phyloP scores from a whole-genome alignment of 2,113 vertebrate genomes.

The Pedetes capensis region DNA sequence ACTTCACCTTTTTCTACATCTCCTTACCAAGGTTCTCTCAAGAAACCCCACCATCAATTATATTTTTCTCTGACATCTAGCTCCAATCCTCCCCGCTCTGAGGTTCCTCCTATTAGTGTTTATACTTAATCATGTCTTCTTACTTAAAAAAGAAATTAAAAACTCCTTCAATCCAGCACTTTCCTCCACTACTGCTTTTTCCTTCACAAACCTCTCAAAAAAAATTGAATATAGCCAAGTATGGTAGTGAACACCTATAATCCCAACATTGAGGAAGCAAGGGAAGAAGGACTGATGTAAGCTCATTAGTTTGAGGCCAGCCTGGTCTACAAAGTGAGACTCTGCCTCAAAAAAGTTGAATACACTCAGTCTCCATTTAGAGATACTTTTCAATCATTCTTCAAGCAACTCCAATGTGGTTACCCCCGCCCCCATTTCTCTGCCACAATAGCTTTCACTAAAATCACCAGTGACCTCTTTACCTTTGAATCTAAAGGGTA shows the following conservation, averaged over 20 bases:
- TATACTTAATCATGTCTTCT: neutral
- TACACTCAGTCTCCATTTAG: neutral
- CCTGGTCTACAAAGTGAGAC: no score
- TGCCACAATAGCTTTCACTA: neutral
- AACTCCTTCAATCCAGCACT: neutral
- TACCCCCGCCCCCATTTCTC: neutral
- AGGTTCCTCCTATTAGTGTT: neutral
- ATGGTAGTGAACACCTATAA: no score
- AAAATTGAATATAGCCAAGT: no score
- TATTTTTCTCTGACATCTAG: neutral
- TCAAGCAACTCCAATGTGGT: neutral
- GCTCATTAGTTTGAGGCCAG: no score
- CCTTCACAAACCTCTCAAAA: neutral
- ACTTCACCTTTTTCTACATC: neutral
- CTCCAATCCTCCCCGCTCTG: neutral
- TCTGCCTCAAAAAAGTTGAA: neutral
- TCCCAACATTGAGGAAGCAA: no score
- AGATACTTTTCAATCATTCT: neutral
- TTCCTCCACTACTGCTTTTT: neutral
- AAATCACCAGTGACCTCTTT: neutral
- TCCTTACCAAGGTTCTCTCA: neutral
- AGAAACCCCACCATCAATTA: neutral
- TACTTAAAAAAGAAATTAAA: neutral
- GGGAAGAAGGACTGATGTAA: no score
- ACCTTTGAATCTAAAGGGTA: neutral